Evolutionary conservation across 2,797 vertebrate species (phyloP).

Genomic region (Enteromius thamalakanensis): DNA sequence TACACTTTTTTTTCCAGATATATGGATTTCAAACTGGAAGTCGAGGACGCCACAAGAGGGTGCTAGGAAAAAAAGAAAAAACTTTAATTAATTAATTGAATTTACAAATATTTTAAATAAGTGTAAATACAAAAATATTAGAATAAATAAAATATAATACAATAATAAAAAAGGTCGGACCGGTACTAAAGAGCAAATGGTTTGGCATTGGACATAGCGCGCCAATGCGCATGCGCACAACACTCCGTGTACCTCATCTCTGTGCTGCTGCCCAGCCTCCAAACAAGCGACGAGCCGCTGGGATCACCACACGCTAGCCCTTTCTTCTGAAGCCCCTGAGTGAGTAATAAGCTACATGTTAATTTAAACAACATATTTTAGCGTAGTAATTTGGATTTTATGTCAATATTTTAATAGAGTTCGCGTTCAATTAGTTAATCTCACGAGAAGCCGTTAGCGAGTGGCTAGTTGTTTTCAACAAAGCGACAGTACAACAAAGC

Average conservation of each 20-base stretch:
- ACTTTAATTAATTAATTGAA: not conserved
- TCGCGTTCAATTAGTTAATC: not conserved
- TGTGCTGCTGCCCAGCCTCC: constrained; percentile 79
- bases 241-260: constrained; percentile 76
- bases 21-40: not conserved
- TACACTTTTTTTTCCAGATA: not conserved
- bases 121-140: not conserved
- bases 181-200: not conserved
- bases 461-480: constrained; percentile 65
- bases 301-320: constrained; percentile 75
- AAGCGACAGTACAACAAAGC: constrained; percentile 79
- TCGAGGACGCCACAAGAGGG: not conserved
- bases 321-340: constrained; percentile 69
- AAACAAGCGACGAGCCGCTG: constrained; percentile 77
- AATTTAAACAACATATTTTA: not conserved
- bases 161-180: not conserved
- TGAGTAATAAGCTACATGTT: constrained; percentile 75
- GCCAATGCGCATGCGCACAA: constrained; percentile 79
- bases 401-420: not conserved
- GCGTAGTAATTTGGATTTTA: not conserved
- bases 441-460: constrained; percentile 39
- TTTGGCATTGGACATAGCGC: constrained; percentile 67
- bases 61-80: not conserved
- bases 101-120: not conserved
- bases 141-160: not conserved